Conservation (phyloP, 64 coral and sea anemone genomes). For the Pachyseris speciosa region DNA sequence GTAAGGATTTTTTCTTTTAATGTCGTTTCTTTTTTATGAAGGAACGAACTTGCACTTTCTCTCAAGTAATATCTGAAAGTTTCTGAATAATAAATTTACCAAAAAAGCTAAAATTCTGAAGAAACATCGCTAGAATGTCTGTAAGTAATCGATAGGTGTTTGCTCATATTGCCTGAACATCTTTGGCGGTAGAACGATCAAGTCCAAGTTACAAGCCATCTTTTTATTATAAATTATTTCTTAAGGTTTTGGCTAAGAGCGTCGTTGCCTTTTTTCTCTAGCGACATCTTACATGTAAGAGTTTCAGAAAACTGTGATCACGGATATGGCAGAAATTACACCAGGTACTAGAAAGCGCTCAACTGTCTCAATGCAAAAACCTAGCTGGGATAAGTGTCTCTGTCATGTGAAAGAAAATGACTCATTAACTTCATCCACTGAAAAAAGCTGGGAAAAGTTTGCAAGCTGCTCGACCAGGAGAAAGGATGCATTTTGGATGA, state of each 20-base stretch:
- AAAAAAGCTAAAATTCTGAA: background rate
- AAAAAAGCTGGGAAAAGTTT: conserved; percentile 47
- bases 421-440: conserved; percentile 6
- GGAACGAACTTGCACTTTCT: too few species aligned
- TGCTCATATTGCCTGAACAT: background rate
- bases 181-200: background rate
- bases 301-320: background rate
- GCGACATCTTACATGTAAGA: background rate
- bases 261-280: background rate
- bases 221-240: background rate
- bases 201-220: background rate
- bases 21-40: background rate
- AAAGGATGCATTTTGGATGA: background rate
- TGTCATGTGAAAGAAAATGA: background rate
- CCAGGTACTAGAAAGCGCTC: background rate
- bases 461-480: conserved; percentile 13
- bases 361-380: background rate
- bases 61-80: background rate
- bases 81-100: background rate
- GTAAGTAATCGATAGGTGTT: background rate
- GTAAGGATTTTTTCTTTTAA: background rate
- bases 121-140: background rate
- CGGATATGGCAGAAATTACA: conserved; percentile 2
- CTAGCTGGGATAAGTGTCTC: background rate
- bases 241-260: background rate